Base-by-base conservation (phyloP, 1,140 invertebrate genomes). In the Triops cancriformis region DNA sequence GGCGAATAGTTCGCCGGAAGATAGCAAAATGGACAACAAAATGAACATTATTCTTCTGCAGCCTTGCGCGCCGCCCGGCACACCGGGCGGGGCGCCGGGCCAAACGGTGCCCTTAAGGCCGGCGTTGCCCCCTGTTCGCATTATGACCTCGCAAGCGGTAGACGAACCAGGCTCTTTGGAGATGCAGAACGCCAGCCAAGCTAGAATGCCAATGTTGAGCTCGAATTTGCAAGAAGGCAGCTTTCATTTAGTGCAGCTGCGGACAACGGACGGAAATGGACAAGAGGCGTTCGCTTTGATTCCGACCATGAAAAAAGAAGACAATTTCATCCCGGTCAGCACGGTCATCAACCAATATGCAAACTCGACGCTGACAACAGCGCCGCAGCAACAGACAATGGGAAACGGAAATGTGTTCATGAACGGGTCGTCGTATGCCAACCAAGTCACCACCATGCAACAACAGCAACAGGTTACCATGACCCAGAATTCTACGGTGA, bases 81-180 rank as follows among this genome's bases (percentile, higher is more conserved):
- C 23, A 14, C 18, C 72, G 6, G 72, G 23, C 73, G 27, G 31
- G 31, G 31, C 31, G 31, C 31, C 43, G 64, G 45, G 42, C 18
- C 43, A 27, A 11, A 18, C 42, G 23, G 64, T 73, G 28, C 73
- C 76, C 18, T 45, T 45, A 18, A 45, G 41, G 64, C 43, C 72
- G 51, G 76, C 72, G 64, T 76, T 76, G 26, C 42, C 43, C 0
- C 43, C 76, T 26, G 72, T 72, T 9, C 43, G 76, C 14, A 26
- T 64, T 27, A 2, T 77, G 76, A 72, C 76, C n/a, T 43, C 42
- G 76, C 76, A 72, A 42, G 43, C 64, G 6, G 64, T 78, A 14
- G 73, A 18, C 1, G 73, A 76, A 7, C 51, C 31, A 18, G 73
- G 73, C n/a, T 64, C 77, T 26, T n/a, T 74, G 26, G 27, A 64